phyloP scores from a whole-genome alignment of 1,140 invertebrate genomes.

The Drosophila tropicalis region DNA sequence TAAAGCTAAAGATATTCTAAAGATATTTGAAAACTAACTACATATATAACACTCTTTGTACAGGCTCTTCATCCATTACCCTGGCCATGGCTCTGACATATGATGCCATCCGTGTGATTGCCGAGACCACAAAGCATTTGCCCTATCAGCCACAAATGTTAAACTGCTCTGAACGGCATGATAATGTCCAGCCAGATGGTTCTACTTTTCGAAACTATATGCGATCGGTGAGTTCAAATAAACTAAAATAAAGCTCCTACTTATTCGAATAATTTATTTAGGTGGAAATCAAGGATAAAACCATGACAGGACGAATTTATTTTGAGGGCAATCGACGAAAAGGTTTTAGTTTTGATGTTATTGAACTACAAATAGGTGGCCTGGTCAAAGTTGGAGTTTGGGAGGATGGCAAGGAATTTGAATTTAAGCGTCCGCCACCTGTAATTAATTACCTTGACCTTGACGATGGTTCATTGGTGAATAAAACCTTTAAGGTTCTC shows the following conservation, averaged over 20 bases:
- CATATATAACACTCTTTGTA: background rate
- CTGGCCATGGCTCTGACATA: slow-evolving; percentile 90
- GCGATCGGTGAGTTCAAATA: slow-evolving; percentile 57
- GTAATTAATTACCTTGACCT: slow-evolving; percentile 50
- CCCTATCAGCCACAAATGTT: slow-evolving; percentile 66
- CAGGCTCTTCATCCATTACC: slow-evolving; percentile 82
- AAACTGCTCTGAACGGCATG: slow-evolving; percentile 84
- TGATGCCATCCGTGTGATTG: slow-evolving; percentile 90
- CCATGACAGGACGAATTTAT: slow-evolving; percentile 91
- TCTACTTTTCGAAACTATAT: slow-evolving; percentile 93
- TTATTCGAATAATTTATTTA: slow-evolving; percentile 21
- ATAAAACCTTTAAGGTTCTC: slow-evolving; percentile 93
- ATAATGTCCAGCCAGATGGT: slow-evolving; percentile 84
- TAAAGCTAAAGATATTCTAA: background rate
- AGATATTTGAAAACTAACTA: background rate
- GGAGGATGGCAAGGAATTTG: slow-evolving; percentile 84
- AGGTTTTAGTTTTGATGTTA: slow-evolving; percentile 90
- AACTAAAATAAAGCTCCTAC: background rate
- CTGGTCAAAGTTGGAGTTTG: slow-evolving; percentile 90
- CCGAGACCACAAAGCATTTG: slow-evolving; percentile 81
- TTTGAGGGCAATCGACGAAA: slow-evolving; percentile 93
- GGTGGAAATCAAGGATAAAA: slow-evolving; percentile 67
- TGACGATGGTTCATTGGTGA: slow-evolving; percentile 86
- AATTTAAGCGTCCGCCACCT: slow-evolving; percentile 63
- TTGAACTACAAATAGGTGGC: slow-evolving; percentile 88